phyloP scores from a whole-genome alignment of 2,113 vertebrate genomes.

The Atrichornis clamosus region DNA sequence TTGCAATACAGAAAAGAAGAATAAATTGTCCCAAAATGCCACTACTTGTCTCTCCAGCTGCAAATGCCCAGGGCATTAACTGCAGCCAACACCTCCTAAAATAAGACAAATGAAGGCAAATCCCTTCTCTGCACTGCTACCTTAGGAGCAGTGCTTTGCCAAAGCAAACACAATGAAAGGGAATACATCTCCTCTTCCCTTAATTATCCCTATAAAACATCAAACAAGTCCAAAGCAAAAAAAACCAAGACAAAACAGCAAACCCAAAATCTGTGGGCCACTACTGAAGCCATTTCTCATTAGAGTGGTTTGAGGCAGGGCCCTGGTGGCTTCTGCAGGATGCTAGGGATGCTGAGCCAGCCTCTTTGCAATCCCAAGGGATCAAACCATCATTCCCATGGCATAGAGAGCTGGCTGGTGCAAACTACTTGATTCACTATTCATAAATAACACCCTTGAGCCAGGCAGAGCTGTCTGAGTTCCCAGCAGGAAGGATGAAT shows the following conservation, averaged over 20 bases:
- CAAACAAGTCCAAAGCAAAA: not conserved
- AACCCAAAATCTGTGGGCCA: fast-evolving
- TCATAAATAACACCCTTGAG: not conserved
- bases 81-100: not conserved
- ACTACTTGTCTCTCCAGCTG: not conserved
- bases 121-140: not conserved
- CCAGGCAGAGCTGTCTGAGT: not conserved
- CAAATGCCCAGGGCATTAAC: not conserved
- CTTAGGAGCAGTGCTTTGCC: not conserved
- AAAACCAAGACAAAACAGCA: not conserved
- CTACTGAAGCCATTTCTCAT: not conserved
- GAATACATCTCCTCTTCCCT: not conserved
- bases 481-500: not conserved
- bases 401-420: not conserved
- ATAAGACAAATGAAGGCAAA: not conserved
- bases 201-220: not conserved
- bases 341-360: not conserved
- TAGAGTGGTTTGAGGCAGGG: fast-evolving
- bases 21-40: not conserved
- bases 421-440: not conserved
- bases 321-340: fast-evolving
- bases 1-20: not conserved
- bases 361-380: not conserved
- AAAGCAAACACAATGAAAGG: not conserved
- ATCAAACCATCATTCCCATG: fast-evolving